Percentiles rank a stretch among this genome's conserved stretches.
These are phyloP conservation scores for Mamestra configurata DNA, from an alignment of 1,140 invertebrate species.

Conservation along the genomic window DNA sequence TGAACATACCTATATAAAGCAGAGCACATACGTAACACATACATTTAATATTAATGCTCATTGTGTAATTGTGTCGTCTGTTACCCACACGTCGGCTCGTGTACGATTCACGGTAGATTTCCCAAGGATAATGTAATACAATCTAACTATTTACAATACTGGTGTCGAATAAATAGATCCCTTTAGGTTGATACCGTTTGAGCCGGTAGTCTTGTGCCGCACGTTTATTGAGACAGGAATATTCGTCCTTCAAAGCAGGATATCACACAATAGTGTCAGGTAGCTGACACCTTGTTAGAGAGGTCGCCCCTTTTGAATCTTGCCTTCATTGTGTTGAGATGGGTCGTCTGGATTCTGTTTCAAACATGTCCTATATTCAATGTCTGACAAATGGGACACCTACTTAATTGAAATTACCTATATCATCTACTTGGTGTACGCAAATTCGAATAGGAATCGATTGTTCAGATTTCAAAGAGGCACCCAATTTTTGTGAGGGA, in stretches of 20 bases:
- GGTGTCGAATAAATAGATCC: slow-evolving; percentile 58
- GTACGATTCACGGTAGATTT: slow-evolving; percentile 29
- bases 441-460: slow-evolving; percentile 40
- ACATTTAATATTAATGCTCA: slow-evolving; percentile 27
- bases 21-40: slow-evolving; percentile 19
- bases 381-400: slow-evolving; percentile 67
- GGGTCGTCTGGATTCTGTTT: slow-evolving; percentile 73
- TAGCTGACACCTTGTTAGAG: slow-evolving; percentile 81
- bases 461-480: slow-evolving; percentile 10
- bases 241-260: slow-evolving; percentile 73
- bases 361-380: slow-evolving; percentile 65
- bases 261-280: slow-evolving; percentile 80
- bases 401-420: slow-evolving; percentile 66
- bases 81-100: slow-evolving; percentile 2
- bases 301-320: slow-evolving; percentile 75
- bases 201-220: slow-evolving; percentile 53
- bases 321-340: slow-evolving; percentile 73
- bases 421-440: slow-evolving; percentile 39
- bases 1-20: slow-evolving; percentile 17
- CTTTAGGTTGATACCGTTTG: slow-evolving; percentile 58
- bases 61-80: slow-evolving; percentile 36
- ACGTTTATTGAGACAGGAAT: slow-evolving; percentile 77
- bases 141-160: slow-evolving; percentile 50
- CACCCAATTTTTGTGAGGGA: slow-evolving; percentile 19
- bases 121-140: slow-evolving; percentile 34